Evolutionary conservation across 2,113 vertebrate species (phyloP).

Genomic region (Hypomesus transpacificus): DNA sequence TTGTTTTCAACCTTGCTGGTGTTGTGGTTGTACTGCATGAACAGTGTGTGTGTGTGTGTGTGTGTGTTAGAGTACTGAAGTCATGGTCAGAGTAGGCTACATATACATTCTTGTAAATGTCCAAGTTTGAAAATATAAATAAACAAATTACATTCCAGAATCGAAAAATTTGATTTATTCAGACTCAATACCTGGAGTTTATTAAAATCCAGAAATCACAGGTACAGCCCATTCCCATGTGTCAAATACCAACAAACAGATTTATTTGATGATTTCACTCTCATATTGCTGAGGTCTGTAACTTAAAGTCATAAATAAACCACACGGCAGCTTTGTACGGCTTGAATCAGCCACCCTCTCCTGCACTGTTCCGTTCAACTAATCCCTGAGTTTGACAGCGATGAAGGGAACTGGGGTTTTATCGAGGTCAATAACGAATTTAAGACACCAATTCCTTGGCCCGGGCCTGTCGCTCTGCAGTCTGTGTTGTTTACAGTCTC

Average conservation of each 20-base stretch:
- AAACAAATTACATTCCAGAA: neutral
- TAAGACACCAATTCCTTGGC: constrained; percentile 28
- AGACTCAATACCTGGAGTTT: neutral
- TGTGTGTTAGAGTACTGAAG: neutral
- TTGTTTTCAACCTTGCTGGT: neutral
- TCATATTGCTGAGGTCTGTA: constrained; percentile 4
- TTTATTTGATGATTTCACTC: neutral
- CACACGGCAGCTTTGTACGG: neutral
- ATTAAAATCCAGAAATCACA: neutral
- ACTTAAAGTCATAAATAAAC: neutral
- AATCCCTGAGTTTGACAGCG: constrained; percentile 30
- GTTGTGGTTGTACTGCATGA: neutral
- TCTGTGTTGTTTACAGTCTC: constrained; percentile 48
- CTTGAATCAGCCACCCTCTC: constrained; percentile 35
- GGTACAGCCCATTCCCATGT: neutral
- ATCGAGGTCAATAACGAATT: constrained; percentile 54
- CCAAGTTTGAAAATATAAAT: no score
- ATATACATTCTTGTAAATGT: no score
- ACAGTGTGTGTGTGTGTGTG: constrained; percentile 15
- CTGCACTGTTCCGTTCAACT: constrained; percentile 13
- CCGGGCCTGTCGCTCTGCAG: constrained; percentile 38
- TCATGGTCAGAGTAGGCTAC: neutral
- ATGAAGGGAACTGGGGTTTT: constrained; percentile 20
- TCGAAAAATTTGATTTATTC: constrained; percentile 17
- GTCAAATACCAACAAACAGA: neutral